Evolutionary conservation across 2,113 vertebrate species (phyloP).

Genomic region (Bungarus multicinctus): DNA sequence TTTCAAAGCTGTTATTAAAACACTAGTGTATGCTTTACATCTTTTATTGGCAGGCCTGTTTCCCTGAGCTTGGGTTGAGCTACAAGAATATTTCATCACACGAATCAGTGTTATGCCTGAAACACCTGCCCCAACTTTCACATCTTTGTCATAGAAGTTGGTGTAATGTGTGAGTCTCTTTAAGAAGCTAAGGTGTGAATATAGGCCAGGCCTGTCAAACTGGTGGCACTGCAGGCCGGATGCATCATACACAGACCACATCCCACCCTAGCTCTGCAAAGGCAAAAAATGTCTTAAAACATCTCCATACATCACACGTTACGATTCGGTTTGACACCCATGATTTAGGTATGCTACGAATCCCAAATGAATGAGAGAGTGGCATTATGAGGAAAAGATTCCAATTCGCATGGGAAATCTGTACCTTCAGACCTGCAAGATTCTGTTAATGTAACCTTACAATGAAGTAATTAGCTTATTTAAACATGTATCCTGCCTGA

Average conservation of each 20-base stretch:
- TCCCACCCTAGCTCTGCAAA: no score
- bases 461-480: neutral
- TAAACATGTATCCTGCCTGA: neutral
- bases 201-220: no score
- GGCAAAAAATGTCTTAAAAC: no score
- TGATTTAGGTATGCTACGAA: neutral
- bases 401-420: neutral
- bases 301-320: no score
- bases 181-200: neutral
- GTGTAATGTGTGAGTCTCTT: neutral
- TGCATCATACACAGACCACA: no score
- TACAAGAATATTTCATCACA: constrained; percentile 8
- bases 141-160: neutral
- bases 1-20: constrained; percentile 34
- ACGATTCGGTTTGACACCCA: no score
- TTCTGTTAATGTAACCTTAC: neutral
- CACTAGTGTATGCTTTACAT: constrained; percentile 28
- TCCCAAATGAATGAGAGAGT: neutral
- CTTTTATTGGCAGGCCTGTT: constrained; percentile 27
- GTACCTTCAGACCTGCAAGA: neutral
- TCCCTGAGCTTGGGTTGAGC: neutral
- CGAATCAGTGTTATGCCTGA: neutral
- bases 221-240: no score
- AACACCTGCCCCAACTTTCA: neutral
- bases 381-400: neutral